Evolutionary conservation across 2,888 invertebrate species (phyloP), one percentile per base, ranked within the genome.

Genomic region (Pardosa pseudoannulata): DNA sequence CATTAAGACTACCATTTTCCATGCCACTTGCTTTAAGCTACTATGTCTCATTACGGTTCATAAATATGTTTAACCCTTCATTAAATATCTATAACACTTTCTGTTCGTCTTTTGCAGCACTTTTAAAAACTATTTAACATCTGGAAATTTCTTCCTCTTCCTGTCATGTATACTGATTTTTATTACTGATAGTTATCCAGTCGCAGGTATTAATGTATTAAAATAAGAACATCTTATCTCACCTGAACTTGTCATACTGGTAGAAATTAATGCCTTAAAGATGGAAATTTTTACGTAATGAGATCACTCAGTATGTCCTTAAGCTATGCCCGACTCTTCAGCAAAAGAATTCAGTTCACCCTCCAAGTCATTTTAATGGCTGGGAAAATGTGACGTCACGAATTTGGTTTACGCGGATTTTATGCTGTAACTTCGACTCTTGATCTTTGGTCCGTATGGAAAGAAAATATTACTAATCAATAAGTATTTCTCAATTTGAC

Each of bases 391-490:
- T 23, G 56, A 56, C 56, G 56, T 23, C 56, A 56, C 19, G 5
- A 56, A 9, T 2, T 46, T 2, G 16, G 23, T 56, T 23, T 23
- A 6, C 3, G 23, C 5, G 56, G 23, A 56, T 46, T 46, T 46
- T 46, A 46, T 46, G 16, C 46, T 46, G 46, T 46, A 46, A 46
- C 41, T 56, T 7, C 5, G 13, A 7, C 56, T 23, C 56, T 56
- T 56, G 56, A 56, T 56, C 56, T 56, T 56, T 56, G 56, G 23
- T 56, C 46, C 46, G 5, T 56, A 56, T 23, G 19, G 23, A 56
- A 56, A 56, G 56, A 56, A 56, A 56, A 23, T 56, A 23, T 56
- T 56, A 23, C 23, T 23, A 56, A 56, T 23, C 56, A 56, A 56
- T 56, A 23, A 19, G 56, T 23, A 23, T 56, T 56, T 23, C 56